These are phyloP conservation scores for Prinia subflava DNA, from an alignment of 2,113 vertebrate species.

Conservation along the genomic window DNA sequence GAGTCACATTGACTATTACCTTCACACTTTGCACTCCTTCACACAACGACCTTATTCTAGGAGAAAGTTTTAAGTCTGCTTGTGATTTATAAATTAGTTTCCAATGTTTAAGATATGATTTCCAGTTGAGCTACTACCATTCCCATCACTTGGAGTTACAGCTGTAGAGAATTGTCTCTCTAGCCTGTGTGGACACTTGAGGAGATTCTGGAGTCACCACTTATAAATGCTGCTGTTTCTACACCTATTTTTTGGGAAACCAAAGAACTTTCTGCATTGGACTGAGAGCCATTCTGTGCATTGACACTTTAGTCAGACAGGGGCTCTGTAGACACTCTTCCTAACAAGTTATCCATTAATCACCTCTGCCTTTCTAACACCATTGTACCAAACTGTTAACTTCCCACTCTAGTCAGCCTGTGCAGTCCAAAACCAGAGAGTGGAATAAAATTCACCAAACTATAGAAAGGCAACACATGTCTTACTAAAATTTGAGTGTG, in stretches of 20 bases:
- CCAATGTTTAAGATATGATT: neutral
- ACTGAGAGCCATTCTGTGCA: neutral
- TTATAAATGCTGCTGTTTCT: neutral
- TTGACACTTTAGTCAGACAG: neutral
- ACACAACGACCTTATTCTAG: neutral
- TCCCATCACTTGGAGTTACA: fast-evolving
- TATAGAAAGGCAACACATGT: neutral
- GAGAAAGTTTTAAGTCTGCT: neutral
- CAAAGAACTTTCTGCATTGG: neutral
- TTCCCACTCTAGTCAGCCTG: neutral
- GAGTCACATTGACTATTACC: neutral
- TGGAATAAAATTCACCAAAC: neutral
- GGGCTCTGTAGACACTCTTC: neutral
- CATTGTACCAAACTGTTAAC: neutral
- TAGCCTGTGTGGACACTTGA: neutral
- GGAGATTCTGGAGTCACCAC: neutral
- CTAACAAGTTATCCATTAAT: neutral
- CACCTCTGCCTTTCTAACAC: neutral
- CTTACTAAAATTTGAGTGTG: neutral
- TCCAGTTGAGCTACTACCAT: neutral
- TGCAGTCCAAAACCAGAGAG: neutral
- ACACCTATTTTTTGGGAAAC: neutral
- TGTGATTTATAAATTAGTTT: neutral
- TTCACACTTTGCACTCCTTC: neutral
- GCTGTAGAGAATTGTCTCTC: neutral